These are phyloP conservation scores for Eubasilissa splendida DNA, from an alignment of 2,888 invertebrate species.

Conservation along the genomic window DNA sequence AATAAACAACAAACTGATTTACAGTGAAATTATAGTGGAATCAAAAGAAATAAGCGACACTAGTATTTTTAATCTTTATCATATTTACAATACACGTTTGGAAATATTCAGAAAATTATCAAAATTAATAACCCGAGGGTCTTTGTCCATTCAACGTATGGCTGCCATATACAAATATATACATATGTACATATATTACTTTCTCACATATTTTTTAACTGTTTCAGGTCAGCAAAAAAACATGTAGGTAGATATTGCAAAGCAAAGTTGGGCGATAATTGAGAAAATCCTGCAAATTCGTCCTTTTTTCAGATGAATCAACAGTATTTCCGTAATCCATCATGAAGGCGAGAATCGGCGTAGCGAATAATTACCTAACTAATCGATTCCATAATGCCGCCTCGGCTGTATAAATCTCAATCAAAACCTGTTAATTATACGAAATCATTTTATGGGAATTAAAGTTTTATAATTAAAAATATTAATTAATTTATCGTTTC, in stretches of 20 bases:
- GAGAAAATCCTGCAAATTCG: neutral
- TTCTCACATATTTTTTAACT: neutral
- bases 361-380: slow-evolving; percentile 14
- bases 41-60: too few relatives aligned
- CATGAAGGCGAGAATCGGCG: slow-evolving; percentile 22
- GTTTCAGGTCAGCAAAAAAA: neutral
- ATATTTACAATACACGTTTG: too few relatives aligned
- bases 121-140: too few relatives aligned
- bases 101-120: too few relatives aligned
- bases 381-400: slow-evolving; percentile 19
- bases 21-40: too few relatives aligned
- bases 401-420: neutral
- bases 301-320: slow-evolving; percentile 23
- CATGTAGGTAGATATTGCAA: neutral
- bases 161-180: too few relatives aligned
- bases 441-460: neutral
- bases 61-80: too few relatives aligned
- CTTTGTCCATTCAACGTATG: too few relatives aligned
- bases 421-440: neutral
- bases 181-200: too few relatives aligned
- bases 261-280: neutral
- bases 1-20: too few relatives aligned
- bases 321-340: slow-evolving; percentile 9
- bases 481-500: too few relatives aligned
- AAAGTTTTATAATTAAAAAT: too few relatives aligned